Percentiles rank a stretch among this genome's conserved stretches.
Conservation (phyloP, 2,888 invertebrate genomes). For the Callimorpha dominula region DNA sequence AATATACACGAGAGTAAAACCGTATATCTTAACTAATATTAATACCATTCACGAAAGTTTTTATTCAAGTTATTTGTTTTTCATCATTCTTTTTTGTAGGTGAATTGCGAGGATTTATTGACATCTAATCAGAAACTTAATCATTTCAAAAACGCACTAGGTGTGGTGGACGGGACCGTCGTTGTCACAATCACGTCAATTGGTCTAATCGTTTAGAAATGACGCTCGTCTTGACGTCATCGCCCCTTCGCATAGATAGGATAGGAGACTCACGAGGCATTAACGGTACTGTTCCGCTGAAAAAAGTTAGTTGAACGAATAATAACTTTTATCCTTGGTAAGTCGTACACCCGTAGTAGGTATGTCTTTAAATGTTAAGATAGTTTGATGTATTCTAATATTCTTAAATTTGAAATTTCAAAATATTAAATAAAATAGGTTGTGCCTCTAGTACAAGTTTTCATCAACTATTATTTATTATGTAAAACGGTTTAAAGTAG, state of each 20-base stretch:
- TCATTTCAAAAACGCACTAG: neutral
- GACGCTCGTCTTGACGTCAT: conserved; percentile 81
- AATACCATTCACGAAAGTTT: too few relatives aligned
- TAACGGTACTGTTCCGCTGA: conserved; percentile 70
- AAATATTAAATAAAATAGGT: too few relatives aligned
- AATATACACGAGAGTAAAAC: too few relatives aligned
- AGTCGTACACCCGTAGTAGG: too few relatives aligned
- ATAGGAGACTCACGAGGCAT: conserved; percentile 63
- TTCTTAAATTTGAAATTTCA: too few relatives aligned
- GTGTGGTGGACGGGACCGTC: conserved; percentile 51
- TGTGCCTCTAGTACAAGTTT: too few relatives aligned
- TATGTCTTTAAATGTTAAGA: too few relatives aligned
- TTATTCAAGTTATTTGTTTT: neutral
- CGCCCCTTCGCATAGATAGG: conserved; percentile 72
- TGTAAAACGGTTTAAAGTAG: too few relatives aligned
- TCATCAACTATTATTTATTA: too few relatives aligned
- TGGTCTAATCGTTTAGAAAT: conserved; percentile 76
- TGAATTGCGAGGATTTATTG: neutral
- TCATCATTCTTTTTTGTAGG: neutral
- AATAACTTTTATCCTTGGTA: too few relatives aligned
- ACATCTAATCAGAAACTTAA: neutral
- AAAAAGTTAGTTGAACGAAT: conserved; percentile 24
- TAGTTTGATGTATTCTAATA: too few relatives aligned
- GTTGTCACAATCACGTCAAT: conserved; percentile 79
- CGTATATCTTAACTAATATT: too few relatives aligned